phyloP scores from a whole-genome alignment of 2,888 invertebrate species.

The Tiliacea citrago region DNA sequence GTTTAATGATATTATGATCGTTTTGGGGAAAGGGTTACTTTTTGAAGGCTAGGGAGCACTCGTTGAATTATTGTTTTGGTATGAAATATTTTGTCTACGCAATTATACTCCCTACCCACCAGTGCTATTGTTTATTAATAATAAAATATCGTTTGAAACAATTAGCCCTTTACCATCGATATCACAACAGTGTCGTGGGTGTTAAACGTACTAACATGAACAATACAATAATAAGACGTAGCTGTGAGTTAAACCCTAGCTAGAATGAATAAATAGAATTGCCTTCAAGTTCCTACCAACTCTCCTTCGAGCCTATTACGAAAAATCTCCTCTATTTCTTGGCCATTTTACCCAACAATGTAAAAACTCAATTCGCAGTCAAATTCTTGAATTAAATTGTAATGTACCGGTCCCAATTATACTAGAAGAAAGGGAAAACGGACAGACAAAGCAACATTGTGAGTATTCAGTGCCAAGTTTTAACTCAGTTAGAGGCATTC shows the following conservation, averaged over 20 bases:
- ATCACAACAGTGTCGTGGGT: not conserved
- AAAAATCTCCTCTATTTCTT: conserved; percentile 13
- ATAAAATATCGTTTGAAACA: not conserved
- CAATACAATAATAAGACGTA: conserved; percentile 16
- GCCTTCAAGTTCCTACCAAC: conserved; percentile 6
- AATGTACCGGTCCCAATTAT: conserved; percentile 72
- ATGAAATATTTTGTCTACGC: conserved; percentile 7
- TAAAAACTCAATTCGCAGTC: conserved; percentile 56
- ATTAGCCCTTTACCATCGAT: not conserved
- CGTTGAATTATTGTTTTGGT: conserved; percentile 24
- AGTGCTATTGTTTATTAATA: not conserved
- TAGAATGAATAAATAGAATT: not conserved
- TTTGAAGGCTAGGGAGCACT: not conserved
- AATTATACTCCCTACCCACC: not conserved
- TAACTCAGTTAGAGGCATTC: conserved; percentile 72
- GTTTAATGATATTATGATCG: conserved; percentile 59
- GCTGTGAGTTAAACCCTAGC: not conserved
- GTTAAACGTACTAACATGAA: not conserved
- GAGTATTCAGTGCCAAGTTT: conserved; percentile 68
- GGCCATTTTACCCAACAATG: conserved; percentile 42
- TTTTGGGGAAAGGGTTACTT: conserved; percentile 34
- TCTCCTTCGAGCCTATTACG: not conserved
- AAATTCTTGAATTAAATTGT: conserved; percentile 67
- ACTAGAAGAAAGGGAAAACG: conserved; percentile 63
- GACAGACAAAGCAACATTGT: conserved; percentile 72